These are phyloP conservation scores for Penaeus vannamei DNA, from an alignment of 1,140 invertebrate genomes.

Conservation along the genomic window DNA sequence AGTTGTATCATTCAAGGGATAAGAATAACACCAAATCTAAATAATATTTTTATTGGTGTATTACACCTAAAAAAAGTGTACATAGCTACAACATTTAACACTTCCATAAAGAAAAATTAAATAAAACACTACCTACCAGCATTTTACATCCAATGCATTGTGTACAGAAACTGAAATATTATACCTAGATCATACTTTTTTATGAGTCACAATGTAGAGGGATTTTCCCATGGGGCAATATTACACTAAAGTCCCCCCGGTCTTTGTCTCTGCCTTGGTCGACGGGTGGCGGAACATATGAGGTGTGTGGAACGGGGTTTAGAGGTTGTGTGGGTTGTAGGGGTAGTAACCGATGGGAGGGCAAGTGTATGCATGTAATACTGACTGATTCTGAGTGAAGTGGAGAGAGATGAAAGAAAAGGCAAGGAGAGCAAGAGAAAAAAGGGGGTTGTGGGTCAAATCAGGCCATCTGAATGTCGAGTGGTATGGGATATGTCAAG, in stretches of 20 bases:
- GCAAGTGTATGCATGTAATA: no score
- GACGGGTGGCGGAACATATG: no score
- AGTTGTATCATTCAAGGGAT: no score
- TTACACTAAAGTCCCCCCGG: background rate
- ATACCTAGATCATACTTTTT: conserved; percentile 41
- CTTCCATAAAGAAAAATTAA: conserved; percentile 65
- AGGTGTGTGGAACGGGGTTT: no score
- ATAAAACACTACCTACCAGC: conserved; percentile 62
- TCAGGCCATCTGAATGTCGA: no score
- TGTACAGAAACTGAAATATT: conserved; percentile 61
- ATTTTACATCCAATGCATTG: conserved; percentile 62
- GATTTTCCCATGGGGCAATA: background rate
- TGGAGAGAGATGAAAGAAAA: no score
- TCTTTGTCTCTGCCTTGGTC: no score
- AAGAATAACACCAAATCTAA: conserved; percentile 41
- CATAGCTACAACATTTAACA: conserved; percentile 65
- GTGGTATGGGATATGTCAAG: no score
- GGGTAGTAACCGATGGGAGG: no score
- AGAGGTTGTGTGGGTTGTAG: no score
- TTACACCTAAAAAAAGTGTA: conserved; percentile 66
- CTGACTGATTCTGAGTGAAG: no score
- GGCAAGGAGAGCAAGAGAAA: background rate
- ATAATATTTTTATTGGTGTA: conserved; percentile 66
- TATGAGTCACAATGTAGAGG: background rate
- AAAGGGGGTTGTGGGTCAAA: no score